A percentile compares a stretch with the other conserved stretches of the same genome.
phyloP scores from a whole-genome alignment of 1,140 invertebrate genomes.

The Aphaenogaster rudis region DNA sequence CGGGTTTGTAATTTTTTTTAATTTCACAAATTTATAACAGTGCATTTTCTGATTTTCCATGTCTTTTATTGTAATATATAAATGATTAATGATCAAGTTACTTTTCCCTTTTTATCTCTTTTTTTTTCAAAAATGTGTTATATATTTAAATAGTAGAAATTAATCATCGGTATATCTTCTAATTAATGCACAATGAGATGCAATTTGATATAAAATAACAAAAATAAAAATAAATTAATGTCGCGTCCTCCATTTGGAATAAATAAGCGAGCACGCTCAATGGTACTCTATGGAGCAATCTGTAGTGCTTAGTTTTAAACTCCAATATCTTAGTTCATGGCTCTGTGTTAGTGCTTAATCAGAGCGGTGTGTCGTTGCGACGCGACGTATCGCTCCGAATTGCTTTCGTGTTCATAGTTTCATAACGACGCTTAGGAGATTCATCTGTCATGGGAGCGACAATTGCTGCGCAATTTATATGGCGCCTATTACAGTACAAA shows the following conservation, averaged over 20 bases:
- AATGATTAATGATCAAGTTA: too few relatives aligned
- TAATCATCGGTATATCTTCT: too few relatives aligned
- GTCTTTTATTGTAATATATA: too few relatives aligned
- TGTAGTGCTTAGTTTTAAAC: slow-evolving; percentile 54
- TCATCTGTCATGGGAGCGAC: slow-evolving; percentile 41
- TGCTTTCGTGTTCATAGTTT: slow-evolving; percentile 45
- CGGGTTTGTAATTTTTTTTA: too few relatives aligned
- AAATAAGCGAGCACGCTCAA: neutral
- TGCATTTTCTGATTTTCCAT: too few relatives aligned
- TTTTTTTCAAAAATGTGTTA: too few relatives aligned
- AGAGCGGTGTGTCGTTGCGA: slow-evolving; percentile 5
- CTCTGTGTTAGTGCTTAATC: slow-evolving; percentile 27
- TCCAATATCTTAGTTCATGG: neutral
- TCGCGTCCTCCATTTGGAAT: neutral
- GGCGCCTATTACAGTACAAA: neutral
- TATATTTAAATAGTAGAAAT: too few relatives aligned
- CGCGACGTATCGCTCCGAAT: slow-evolving; percentile 34
- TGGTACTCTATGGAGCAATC: neutral
- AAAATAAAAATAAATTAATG: slow-evolving; percentile 42
- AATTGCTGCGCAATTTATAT: slow-evolving; percentile 39
- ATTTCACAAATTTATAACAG: too few relatives aligned
- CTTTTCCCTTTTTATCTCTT: too few relatives aligned
- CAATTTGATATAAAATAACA: neutral
- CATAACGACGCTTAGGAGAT: slow-evolving; percentile 58
- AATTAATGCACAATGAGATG: neutral